These are phyloP conservation scores for Crocuta crocuta DNA, from an alignment of 2,113 vertebrate species.

Conservation along the genomic window DNA sequence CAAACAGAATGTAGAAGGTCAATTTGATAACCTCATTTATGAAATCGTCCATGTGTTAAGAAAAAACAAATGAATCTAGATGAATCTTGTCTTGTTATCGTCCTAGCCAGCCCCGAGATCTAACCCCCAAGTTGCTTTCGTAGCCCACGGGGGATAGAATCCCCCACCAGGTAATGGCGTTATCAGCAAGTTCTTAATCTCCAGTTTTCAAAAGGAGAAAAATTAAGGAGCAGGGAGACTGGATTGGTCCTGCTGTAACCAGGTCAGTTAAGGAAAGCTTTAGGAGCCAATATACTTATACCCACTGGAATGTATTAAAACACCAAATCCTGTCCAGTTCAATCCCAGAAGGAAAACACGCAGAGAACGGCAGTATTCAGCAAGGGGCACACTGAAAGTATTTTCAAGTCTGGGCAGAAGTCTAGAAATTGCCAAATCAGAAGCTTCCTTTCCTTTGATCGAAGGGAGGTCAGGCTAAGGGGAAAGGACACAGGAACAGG, in stretches of 20 bases:
- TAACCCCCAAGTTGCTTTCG: background rate
- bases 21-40: background rate
- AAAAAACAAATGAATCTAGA: background rate
- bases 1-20: background rate
- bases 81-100: background rate
- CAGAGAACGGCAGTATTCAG: background rate
- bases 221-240: background rate
- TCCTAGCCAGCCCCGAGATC: background rate
- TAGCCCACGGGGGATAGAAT: background rate
- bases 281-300: background rate
- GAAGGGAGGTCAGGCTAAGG: background rate
- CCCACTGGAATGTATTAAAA: slow-evolving; percentile 29
- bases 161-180: background rate
- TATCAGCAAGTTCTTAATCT: background rate
- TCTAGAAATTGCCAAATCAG: slow-evolving; percentile 37
- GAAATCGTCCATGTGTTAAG: background rate
- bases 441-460: background rate
- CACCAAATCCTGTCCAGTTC: background rate
- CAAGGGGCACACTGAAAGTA: background rate
- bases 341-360: slow-evolving; percentile 33
- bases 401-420: slow-evolving; percentile 52
- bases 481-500: background rate
- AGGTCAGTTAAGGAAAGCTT: background rate
- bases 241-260: slow-evolving; percentile 6
- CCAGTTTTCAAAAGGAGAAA: background rate